A percentile compares a stretch with the other conserved stretches of the same genome.
These are phyloP conservation scores for Eucidaris tribuloides DNA, from an alignment of 35 echinoderm and acorn worm species.

Conservation along the genomic window DNA sequence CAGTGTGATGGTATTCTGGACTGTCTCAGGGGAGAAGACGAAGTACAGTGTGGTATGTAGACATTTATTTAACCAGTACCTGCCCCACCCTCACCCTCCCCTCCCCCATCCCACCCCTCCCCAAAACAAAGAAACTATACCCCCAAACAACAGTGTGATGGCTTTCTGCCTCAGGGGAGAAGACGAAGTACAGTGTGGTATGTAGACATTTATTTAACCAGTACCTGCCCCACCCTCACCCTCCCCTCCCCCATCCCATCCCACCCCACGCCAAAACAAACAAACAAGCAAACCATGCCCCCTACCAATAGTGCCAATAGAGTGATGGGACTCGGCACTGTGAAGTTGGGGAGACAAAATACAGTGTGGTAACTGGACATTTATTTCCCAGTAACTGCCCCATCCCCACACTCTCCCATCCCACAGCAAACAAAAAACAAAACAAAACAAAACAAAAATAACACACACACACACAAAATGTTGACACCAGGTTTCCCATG, in stretches of 20 bases:
- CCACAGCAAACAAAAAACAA: no score
- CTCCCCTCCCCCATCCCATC: no score
- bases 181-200: constrained; percentile 86
- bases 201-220: not conserved
- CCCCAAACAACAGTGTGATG: constrained; percentile 68
- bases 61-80: not conserved
- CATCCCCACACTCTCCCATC: not conserved
- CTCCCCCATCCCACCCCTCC: no score
- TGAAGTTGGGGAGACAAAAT: constrained; percentile 76
- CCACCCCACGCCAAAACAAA: not conserved
- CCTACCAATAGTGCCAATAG: not conserved
- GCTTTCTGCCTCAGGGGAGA: constrained; percentile 59
- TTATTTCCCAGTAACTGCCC: not conserved
- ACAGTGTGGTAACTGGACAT: constrained; percentile 63
- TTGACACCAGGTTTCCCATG: no score
- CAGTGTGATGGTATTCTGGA: constrained; percentile 55
- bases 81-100: not conserved
- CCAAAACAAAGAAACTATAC: not conserved
- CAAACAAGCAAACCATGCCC: not conserved
- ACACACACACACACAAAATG: no score
- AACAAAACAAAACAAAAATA: no score
- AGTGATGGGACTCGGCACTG: constrained; percentile 58
- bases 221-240: not conserved
- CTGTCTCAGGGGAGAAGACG: constrained; percentile 85
- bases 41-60: constrained; percentile 79